phyloP scores from a whole-genome alignment of 2,113 vertebrate species.

The Protobothrops mucrosquamatus region DNA sequence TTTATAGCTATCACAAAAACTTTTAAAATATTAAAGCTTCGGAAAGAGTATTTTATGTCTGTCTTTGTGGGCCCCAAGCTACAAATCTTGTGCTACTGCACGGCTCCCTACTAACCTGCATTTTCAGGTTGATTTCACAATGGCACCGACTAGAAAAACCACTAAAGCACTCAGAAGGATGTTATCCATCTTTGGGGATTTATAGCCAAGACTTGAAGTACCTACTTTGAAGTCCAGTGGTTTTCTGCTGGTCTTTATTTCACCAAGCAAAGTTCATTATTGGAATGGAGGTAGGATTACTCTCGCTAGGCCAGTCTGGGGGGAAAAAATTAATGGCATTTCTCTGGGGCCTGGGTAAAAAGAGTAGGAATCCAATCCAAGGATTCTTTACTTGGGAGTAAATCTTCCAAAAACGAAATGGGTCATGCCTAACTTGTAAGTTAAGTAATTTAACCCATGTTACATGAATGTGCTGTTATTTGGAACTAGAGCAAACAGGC shows the following conservation, averaged over 20 bases:
- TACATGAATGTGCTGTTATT: not conserved
- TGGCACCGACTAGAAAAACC: conserved; percentile 23
- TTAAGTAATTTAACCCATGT: not conserved
- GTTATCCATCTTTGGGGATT: conserved; percentile 54
- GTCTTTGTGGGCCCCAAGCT: conserved; percentile 38
- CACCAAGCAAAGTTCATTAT: conserved; percentile 28
- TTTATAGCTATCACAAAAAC: conserved; percentile 58
- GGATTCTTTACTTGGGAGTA: not conserved
- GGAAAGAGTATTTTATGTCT: conserved; percentile 39
- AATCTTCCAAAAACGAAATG: not conserved
- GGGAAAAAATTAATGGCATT: conserved; percentile 3
- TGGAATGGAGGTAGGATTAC: not conserved
- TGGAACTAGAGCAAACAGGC: not conserved
- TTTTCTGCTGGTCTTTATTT: conserved; percentile 40
- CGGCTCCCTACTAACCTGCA: conserved; percentile 29
- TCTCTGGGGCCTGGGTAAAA: conserved; percentile 2
- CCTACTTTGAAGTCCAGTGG: conserved; percentile 43
- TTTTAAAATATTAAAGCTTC: conserved; percentile 49
- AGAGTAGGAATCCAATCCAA: not conserved
- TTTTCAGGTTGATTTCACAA: conserved; percentile 63
- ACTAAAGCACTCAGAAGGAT: conserved; percentile 42
- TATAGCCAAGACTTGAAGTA: conserved; percentile 38
- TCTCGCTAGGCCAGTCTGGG: not conserved
- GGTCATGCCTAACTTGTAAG: not conserved
- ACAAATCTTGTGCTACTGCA: conserved; percentile 50